Base-by-base conservation (phyloP, 2,888 invertebrate species). In the Apotomis betuletana region DNA sequence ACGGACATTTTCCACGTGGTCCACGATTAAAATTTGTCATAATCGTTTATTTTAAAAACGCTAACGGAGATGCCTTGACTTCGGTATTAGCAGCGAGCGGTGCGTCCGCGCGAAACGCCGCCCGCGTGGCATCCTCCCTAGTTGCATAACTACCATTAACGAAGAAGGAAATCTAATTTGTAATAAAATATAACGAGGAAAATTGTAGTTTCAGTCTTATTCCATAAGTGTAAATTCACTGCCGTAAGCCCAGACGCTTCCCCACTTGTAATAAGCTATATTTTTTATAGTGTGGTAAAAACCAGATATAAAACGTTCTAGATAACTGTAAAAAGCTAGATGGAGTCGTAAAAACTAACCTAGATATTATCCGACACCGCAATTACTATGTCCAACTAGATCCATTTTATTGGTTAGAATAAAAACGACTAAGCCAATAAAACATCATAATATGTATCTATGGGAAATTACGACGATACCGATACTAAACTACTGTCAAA, bases 381-480 rank as follows among this genome's bases (percentile, higher is more conserved):
- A 63, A 58, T 67, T 72, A 72, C 61, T 52, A 52, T 67, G 69
- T 54, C 64, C 36, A 65, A 67, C 69, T 59, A 60, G 70, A 75
- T 75, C 67, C 51, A 63, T 72, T 76, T 77, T 76, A 76, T 74
- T 67, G 65, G 44, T 63, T 41, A 27, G 64, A 72, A 75, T 76
- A 74, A 75, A 77, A 75, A 74, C 70, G 72, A 67, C 69, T 67
- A 75, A 73, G 62, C 57, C 58, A 70, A 77, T 76, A 74, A 77
- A 77, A 74, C 61, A 57, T 69, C 67, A 75, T 74, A 75, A 74
- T 75, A n/a, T n/a, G n/a, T n/a, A 70, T 72, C 74, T 70, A 70
- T 74, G 76, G 81, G 76, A 80, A 69, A 80, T 77, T 73, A 76
- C 69, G 78, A 78, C 79, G 78, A 77, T 77, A 79, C 79, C 79